Evolutionary conservation across 2,888 invertebrate genomes (phyloP).

Genomic region (Coecobrya sp.): DNA sequence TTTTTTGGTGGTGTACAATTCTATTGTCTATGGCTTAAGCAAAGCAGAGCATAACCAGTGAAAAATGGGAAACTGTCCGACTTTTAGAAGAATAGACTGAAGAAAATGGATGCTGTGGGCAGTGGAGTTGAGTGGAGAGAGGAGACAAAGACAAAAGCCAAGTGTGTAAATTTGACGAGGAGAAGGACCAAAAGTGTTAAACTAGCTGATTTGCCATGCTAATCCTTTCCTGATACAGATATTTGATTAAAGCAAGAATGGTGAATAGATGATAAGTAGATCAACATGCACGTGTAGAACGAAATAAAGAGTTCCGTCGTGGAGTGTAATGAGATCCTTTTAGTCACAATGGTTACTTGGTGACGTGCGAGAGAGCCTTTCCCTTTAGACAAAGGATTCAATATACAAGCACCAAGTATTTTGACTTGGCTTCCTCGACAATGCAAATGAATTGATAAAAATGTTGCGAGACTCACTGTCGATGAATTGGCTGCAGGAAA

Average conservation of each 20-base stretch:
- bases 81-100: constrained; percentile 45
- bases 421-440: neutral
- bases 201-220: constrained; percentile 45
- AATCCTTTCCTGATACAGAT: constrained; percentile 54
- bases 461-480: constrained; percentile 15
- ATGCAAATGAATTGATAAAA: neutral
- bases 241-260: constrained; percentile 34
- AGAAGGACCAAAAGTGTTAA: constrained; percentile 25
- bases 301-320: constrained; percentile 12
- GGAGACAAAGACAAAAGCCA: constrained; percentile 57
- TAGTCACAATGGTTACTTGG: constrained; percentile 8
- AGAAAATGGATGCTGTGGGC: constrained; percentile 30
- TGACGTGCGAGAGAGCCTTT: neutral
- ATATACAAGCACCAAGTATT: neutral
- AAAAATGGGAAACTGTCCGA: constrained; percentile 64
- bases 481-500: neutral
- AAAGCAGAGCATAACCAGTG: constrained; percentile 77
- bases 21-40: constrained; percentile 71
- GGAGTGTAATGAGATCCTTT: constrained; percentile 1
- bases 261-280: constrained; percentile 63
- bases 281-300: constrained; percentile 59
- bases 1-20: constrained; percentile 45
- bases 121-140: constrained; percentile 4
- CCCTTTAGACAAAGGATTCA: neutral
- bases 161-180: constrained; percentile 28